Evolutionary conservation across 1,140 invertebrate genomes (phyloP).

Genomic region (Drosophila bocqueti): DNA sequence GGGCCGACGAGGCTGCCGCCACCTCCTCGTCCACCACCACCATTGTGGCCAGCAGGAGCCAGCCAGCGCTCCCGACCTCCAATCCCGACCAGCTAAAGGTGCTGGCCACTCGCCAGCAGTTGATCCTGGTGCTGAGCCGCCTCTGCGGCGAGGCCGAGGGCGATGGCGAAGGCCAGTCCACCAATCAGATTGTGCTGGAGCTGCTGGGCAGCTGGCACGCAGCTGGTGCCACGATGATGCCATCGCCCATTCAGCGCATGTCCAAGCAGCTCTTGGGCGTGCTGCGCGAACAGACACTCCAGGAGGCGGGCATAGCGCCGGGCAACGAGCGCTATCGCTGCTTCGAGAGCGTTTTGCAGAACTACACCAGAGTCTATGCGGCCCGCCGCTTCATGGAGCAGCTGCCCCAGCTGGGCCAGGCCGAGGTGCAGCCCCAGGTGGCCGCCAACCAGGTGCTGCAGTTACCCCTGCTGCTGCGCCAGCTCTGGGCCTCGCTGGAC

Average conservation of each 20-base stretch:
- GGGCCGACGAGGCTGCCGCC: background rate
- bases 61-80: background rate
- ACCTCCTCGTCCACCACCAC: background rate
- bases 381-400: conserved; percentile 61
- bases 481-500: conserved; percentile 57
- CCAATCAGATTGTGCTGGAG: conserved; percentile 63
- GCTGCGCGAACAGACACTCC: conserved; percentile 55
- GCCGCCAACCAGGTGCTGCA: conserved; percentile 58
- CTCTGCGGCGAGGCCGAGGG: conserved; percentile 52
- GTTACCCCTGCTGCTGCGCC: conserved; percentile 55
- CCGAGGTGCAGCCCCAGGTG: conserved; percentile 33
- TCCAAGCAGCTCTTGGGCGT: conserved; percentile 53
- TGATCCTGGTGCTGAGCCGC: conserved; percentile 37
- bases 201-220: conserved; percentile 22
- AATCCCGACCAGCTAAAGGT: conserved; percentile 19
- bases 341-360: conserved; percentile 54
- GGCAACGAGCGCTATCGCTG: conserved; percentile 61
- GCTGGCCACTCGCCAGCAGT: conserved; percentile 47
- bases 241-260: conserved; percentile 41
- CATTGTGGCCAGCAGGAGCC: background rate
- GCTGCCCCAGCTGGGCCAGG: conserved; percentile 13
- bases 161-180: conserved; percentile 33
- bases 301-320: conserved; percentile 45
- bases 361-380: conserved; percentile 65
- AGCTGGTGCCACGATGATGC: background rate